A percentile compares a stretch with the other conserved stretches of the same genome.
phyloP scores from a whole-genome alignment of 2,797 vertebrate species.

The Platyrinchus mystaceus region DNA sequence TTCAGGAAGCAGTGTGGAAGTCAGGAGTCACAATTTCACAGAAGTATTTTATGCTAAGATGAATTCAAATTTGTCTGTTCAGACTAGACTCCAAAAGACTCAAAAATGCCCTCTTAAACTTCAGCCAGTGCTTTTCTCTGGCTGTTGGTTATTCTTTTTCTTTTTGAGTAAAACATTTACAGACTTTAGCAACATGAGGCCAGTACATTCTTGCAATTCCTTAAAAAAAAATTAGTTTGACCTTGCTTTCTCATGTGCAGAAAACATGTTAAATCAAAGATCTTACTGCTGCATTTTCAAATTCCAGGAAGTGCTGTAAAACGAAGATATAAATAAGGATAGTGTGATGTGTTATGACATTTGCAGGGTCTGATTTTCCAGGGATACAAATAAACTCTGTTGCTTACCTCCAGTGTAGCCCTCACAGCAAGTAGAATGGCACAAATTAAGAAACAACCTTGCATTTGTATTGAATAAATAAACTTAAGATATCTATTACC shows the following conservation, averaged over 20 bases:
- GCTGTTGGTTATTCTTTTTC: not conserved
- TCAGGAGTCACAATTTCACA: not conserved
- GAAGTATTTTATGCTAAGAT: not conserved
- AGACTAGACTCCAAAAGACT: not conserved
- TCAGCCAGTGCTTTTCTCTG: not conserved
- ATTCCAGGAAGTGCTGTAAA: not conserved
- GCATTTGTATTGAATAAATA: not conserved
- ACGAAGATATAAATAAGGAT: not conserved
- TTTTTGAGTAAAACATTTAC: not conserved
- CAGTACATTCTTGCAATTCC: not conserved
- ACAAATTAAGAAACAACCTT: not conserved
- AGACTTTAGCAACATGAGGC: not conserved
- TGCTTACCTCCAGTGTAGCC: not conserved
- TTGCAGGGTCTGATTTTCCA: not conserved
- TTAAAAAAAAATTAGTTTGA: not conserved
- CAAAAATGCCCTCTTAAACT: not conserved
- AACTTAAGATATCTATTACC: not conserved
- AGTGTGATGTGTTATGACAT: not conserved
- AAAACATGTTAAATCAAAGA: not conserved
- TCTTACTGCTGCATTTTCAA: not conserved
- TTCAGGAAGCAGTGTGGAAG: not conserved
- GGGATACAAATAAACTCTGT: not conserved
- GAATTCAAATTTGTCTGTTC: not conserved
- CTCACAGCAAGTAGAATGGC: not conserved
- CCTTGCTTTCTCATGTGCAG: not conserved